Conservation (phyloP, 2,113 vertebrate species). For the Channa argus region DNA sequence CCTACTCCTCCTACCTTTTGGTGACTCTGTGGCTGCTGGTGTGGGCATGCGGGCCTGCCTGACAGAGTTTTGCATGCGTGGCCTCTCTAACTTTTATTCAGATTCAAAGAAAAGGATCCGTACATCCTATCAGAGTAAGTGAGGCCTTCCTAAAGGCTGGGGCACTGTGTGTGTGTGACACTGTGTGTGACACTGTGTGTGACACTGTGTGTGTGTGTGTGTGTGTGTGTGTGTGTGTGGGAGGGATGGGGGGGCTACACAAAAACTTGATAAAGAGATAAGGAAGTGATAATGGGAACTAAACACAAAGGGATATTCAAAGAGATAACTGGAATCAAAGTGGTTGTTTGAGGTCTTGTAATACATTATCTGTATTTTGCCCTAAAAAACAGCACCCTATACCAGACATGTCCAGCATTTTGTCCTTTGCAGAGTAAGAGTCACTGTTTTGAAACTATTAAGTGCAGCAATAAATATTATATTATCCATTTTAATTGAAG, state of each 20-base stretch:
- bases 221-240: conserved; percentile 11
- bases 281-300: background rate
- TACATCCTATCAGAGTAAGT: conserved; percentile 99
- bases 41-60: conserved; percentile 96
- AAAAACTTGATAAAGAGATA: conserved; percentile 16
- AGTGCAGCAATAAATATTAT: conserved; percentile 53
- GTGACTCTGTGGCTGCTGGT: conserved; percentile 89
- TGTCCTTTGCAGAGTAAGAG: conserved; percentile 60
- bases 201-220: conserved; percentile 32
- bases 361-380: background rate
- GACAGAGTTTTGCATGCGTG: conserved; percentile 99
- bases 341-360: conserved; percentile 1
- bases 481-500: conserved; percentile 51
- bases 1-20: conserved; percentile 82
- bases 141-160: conserved; percentile 69
- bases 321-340: conserved; percentile 63
- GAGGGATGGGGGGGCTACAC: background rate
- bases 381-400: conserved; percentile 16
- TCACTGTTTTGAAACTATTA: conserved; percentile 39
- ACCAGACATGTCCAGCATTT: conserved; percentile 68
- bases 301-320: conserved; percentile 40
- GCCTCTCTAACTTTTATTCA: conserved; percentile 99
- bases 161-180: conserved; percentile 30
- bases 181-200: conserved; percentile 25
- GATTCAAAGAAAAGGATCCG: conserved; percentile 99